Base-by-base conservation (phyloP, 2,797 vertebrate genomes). In the Pipistrellus pygmaeus region DNA sequence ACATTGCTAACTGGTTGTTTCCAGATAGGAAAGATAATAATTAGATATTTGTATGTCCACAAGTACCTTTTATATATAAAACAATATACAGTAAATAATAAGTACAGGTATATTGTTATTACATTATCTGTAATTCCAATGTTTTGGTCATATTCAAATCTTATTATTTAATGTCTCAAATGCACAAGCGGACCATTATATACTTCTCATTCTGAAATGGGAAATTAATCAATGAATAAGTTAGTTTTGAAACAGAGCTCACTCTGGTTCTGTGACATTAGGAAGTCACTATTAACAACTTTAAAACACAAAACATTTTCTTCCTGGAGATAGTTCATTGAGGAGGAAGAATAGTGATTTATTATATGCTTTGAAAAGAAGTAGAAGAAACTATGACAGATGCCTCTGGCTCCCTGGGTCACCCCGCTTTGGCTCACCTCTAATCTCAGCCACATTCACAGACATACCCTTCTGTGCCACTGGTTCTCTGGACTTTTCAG, bases 341-440 rank as follows among this genome's bases (percentile, higher is more conserved):
- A 60, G 81, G 23, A 60, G 81, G 23, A 95, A 53, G 48, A 84
- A 88, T 46, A 94, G 81, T 35, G 32, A 86, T 81, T 91, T 72
- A 30, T 53, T 90, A 62, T 66, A 81, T 30, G 11, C 83, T 46
- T 90, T n/a, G 73, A 71, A 83, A 66, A 75, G 44, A 81, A 84
- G 46, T 35, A 35, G 94, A 87, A 93, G 35, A 15, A 88, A 48
- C 1, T 8, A 3, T 48, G 76, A 64, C 2, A 30, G 8, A 75
- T 48, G 35, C 1, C 7, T 6, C 35, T 30, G 57, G 62, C 38
- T 66, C 48, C 6, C 48, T 69, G 55, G 6, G 5, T 71, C 60
- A 17, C 1, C 5, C 5, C 18, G 7, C 3, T 13, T 57, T 60
- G 35, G 23, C 17, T 60, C 72, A 25, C 10, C 46, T 84, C 18